Conservation (phyloP, 2,888 invertebrate species). For the Phaedon cochleariae region DNA sequence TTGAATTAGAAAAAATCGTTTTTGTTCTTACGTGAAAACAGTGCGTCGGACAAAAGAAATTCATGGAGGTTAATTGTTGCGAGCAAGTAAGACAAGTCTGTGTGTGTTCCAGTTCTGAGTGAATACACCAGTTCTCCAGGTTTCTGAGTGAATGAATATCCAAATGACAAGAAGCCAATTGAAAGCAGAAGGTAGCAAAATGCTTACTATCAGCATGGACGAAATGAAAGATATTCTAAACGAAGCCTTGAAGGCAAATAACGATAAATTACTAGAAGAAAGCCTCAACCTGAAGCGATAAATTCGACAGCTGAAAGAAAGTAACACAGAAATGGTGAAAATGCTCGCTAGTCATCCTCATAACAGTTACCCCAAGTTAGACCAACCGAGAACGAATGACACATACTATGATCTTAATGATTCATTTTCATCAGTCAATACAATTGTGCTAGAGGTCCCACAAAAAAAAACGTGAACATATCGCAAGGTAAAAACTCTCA, state of each 20-base stretch:
- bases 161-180: not conserved
- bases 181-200: conserved; percentile 5
- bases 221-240: not conserved
- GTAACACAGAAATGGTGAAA: conserved; percentile 1
- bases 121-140: too few species aligned
- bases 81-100: not conserved
- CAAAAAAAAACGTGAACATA: not conserved
- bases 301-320: not conserved
- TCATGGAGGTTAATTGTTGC: too few species aligned
- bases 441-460: not conserved
- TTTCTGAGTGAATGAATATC: too few species aligned
- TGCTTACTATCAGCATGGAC: not conserved
- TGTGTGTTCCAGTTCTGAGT: not conserved
- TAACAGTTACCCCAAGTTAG: not conserved
- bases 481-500: not conserved
- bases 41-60: too few species aligned
- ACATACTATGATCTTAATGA: not conserved
- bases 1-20: too few species aligned
- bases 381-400: not conserved
- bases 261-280: not conserved
- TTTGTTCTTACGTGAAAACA: too few species aligned
- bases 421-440: not conserved
- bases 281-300: not conserved
- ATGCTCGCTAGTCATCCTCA: not conserved
- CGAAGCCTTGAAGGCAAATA: not conserved